These are phyloP conservation scores for Babyrousa celebensis DNA, from an alignment of 2,797 vertebrate genomes.

Conservation along the genomic window DNA sequence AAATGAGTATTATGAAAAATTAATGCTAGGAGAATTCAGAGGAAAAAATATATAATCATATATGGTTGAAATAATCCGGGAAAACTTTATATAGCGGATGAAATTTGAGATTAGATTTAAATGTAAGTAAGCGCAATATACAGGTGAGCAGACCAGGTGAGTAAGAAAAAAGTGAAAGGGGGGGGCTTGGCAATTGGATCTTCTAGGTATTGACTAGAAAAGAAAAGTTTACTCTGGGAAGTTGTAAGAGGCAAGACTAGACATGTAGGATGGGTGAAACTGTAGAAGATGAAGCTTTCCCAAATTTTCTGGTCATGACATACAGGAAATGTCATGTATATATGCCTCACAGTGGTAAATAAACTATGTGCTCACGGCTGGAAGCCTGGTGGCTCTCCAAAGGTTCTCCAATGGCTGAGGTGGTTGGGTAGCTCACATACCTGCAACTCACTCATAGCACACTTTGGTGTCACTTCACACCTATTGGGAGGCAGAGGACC, in stretches of 20 bases:
- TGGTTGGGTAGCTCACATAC: not conserved
- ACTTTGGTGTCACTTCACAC: not conserved
- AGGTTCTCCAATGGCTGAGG: not conserved
- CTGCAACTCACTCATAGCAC: not conserved
- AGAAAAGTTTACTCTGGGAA: not conserved
- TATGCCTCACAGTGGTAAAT: not conserved
- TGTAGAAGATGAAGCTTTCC: not conserved
- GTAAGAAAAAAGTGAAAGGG: not conserved
- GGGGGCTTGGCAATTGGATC: not conserved
- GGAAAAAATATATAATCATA: not conserved
- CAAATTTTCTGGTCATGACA: not conserved
- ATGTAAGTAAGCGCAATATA: not conserved
- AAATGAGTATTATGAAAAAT: not conserved
- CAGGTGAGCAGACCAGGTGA: not conserved
- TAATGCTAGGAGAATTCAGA: conserved; percentile 3
- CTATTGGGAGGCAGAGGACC: not conserved
- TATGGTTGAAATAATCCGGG: not conserved
- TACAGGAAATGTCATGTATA: not conserved
- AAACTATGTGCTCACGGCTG: not conserved
- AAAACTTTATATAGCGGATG: not conserved
- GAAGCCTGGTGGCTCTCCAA: not conserved
- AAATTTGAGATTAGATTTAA: not conserved
- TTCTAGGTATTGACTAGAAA: not conserved
- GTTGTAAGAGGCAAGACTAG: not conserved
- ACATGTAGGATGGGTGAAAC: not conserved